Conservation (phyloP, 2,113 vertebrate species). For the Ramphastos sulfuratus region DNA sequence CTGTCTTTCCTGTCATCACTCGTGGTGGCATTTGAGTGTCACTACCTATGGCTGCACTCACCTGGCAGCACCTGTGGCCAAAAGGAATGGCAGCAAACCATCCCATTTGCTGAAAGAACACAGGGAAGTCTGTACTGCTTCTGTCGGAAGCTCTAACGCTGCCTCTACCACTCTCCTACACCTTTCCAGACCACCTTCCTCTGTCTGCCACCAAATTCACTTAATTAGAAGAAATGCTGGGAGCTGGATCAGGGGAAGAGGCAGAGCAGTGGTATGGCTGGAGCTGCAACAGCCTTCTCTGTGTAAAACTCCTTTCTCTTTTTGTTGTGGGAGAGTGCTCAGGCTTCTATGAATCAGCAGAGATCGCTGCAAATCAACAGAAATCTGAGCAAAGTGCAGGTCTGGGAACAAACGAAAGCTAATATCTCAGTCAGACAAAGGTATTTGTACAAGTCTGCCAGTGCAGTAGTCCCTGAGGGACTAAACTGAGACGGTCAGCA, state of each 20-base stretch:
- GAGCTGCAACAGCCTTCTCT: neutral
- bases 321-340: neutral
- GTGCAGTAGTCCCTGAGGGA: neutral
- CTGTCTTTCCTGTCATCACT: neutral
- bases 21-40: neutral
- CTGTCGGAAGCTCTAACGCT: neutral
- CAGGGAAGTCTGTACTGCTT: neutral
- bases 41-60: neutral
- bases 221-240: neutral
- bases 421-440: neutral
- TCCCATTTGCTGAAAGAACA: neutral
- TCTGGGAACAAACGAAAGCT: neutral
- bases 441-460: neutral
- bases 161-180: neutral
- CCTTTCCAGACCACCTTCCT: neutral
- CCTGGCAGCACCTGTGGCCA: neutral
- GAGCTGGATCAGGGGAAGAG: neutral
- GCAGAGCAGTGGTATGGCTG: neutral
- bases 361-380: neutral
- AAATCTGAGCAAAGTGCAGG: neutral
- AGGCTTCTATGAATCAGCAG: neutral
- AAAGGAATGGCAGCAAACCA: neutral
- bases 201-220: neutral
- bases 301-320: neutral
- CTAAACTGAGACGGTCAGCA: neutral